Conservation (phyloP, 2,797 vertebrate genomes). For the Pangasius macronema region DNA sequence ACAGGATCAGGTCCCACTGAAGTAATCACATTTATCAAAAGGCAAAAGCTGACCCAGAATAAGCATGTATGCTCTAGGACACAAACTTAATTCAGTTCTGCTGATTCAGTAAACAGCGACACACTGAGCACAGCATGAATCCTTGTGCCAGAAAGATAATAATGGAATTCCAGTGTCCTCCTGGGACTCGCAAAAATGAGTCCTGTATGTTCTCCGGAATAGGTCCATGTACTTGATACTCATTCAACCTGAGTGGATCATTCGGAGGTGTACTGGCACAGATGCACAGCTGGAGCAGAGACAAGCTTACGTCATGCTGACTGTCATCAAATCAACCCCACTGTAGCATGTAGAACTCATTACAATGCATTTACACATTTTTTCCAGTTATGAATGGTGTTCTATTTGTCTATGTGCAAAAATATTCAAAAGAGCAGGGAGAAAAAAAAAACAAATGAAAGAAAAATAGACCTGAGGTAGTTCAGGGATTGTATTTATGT, state of each 20-base stretch:
- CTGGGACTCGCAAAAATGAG: not conserved
- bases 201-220: not conserved
- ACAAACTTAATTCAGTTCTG: not conserved
- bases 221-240: conserved; percentile 5
- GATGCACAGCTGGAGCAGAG: conserved; percentile 15
- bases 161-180: conserved; percentile 2
- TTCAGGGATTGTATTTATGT: conserved; percentile 30
- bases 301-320: conserved; percentile 21
- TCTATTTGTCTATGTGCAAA: conserved; percentile 35
- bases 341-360: not conserved
- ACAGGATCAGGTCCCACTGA: not conserved
- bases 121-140: not conserved
- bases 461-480: conserved; percentile 34
- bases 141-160: not conserved
- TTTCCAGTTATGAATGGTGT: conserved; percentile 32
- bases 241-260: conserved; percentile 24
- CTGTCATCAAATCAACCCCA: conserved; percentile 15
- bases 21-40: conserved; percentile 5
- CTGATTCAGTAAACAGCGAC: not conserved
- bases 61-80: not conserved
- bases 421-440: conserved; percentile 18
- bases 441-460: not conserved
- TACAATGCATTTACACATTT: conserved; percentile 27
- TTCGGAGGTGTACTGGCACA: not conserved
- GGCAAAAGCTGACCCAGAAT: not conserved